Base-by-base conservation (phyloP, 1,140 invertebrate species). In the Diorhabda sublineata region DNA sequence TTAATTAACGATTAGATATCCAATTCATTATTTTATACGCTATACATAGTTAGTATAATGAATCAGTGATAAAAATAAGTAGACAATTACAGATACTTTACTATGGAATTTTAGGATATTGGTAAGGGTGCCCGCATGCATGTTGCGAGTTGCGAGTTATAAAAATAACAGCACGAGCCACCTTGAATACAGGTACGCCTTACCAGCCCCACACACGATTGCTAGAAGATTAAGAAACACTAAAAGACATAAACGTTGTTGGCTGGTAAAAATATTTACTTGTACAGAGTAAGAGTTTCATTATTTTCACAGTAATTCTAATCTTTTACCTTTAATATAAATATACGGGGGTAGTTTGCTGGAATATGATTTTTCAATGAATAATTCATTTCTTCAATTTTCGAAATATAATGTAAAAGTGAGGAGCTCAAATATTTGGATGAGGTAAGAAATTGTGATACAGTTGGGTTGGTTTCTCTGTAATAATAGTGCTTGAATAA, bases 141-240 rank as follows among this genome's bases (percentile, higher is more conserved):
- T 8, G 26, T 67, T 60, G 42, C 6, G n/a, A 52, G 6, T 9
- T 8, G 43, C 65, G 26, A 67, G 58, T 67, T 45, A 26, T 67
- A 67, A 67, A 67, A 67, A 67, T 67, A 67, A 43, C 42, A 67
- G 65, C 65, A 67, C 65, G 65, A 67, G 65, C 65, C 65, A 60
- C 57, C 65, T 59, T 47, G 65, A 43, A 6, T 52, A n/a, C 47
- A 52, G 47, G 4, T 52, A 52, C 47, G n/a, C 47, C 47, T 52
- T 52, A 52, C 6, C 6, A 52, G n/a, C 47, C n/a, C 47, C 9
- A 52, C 47, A 52, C n/a, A 52, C 47, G 47, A 52, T 52, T n/a
- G 47, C 47, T 8, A 52, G 47, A 52, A 52, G 47, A 52, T 52
- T 52, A 52, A 52, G 47, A 52, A 52, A 52, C 47, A 8, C 6